Evolutionary conservation across 2,113 vertebrate genomes (phyloP).

Genomic region (Microcebus tavaratra): DNA sequence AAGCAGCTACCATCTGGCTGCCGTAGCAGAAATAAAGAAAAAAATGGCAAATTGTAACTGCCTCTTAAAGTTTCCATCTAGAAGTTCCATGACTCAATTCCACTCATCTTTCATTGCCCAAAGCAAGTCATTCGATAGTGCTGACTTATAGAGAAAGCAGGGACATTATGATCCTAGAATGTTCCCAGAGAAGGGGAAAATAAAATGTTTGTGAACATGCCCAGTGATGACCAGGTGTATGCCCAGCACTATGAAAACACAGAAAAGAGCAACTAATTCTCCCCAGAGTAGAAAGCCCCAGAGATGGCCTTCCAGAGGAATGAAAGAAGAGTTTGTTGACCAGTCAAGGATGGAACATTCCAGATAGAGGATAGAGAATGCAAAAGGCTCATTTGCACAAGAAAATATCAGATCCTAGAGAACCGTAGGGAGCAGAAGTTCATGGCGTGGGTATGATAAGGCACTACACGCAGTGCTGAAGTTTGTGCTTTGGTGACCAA

Average conservation of each 20-base stretch:
- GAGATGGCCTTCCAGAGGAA: background rate
- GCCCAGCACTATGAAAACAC: background rate
- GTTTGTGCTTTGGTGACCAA: background rate
- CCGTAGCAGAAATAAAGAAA: background rate
- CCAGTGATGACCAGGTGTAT: background rate
- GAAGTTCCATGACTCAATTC: background rate
- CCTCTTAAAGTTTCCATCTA: background rate
- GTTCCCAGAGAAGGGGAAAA: background rate
- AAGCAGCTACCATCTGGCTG: background rate
- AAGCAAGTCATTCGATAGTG: background rate
- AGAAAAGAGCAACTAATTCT: background rate
- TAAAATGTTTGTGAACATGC: too few relatives aligned
- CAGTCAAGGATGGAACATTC: background rate
- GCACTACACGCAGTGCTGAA: rapidly evolving
- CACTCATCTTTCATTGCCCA: background rate
- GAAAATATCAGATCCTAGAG: background rate
- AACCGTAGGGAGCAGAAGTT: background rate
- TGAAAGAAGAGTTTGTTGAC: background rate
- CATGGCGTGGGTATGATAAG: background rate
- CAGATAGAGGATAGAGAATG: background rate
- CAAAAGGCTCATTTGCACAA: background rate
- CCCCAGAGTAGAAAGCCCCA: background rate
- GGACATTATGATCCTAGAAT: background rate
- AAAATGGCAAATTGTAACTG: background rate
- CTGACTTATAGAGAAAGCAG: background rate